These are phyloP conservation scores for Campoletis sonorensis DNA, from an alignment of 1,140 invertebrate species.

Conservation along the genomic window DNA sequence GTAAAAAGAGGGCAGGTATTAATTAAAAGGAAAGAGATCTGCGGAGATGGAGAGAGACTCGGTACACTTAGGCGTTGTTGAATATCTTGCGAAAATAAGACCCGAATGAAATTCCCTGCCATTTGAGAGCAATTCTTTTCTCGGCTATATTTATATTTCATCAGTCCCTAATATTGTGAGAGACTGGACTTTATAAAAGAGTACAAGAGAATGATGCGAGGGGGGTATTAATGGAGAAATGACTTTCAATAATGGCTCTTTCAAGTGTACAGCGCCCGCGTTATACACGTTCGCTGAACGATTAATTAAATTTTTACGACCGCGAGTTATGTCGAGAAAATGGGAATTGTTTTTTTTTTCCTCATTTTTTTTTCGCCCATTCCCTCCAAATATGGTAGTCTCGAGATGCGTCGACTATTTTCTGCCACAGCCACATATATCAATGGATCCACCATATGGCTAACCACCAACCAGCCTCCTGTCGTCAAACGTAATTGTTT, in stretches of 20 bases:
- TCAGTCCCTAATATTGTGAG: not conserved
- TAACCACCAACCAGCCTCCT: not conserved
- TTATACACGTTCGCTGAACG: not conserved
- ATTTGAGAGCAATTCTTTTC: not conserved
- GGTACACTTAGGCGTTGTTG: not conserved
- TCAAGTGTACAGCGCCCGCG: not conserved
- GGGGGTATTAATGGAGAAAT: constrained; percentile 25
- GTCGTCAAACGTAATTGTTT: not conserved
- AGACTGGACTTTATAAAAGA: constrained; percentile 6
- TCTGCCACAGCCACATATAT: not conserved
- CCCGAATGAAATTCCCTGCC: too few relatives aligned
- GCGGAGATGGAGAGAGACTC: not conserved
- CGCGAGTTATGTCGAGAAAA: not conserved
- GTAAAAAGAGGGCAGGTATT: too few relatives aligned
- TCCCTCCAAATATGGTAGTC: too few relatives aligned
- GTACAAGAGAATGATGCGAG: not conserved
- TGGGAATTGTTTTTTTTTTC: too few relatives aligned
- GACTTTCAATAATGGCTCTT: constrained; percentile 29
- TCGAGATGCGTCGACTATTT: not conserved
- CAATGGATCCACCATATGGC: constrained; percentile 29
- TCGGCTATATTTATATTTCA: not conserved
- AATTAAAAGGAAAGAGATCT: too few relatives aligned
- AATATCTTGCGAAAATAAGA: not conserved
- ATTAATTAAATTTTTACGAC: constrained; percentile 8
- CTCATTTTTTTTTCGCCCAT: not conserved